Evolutionary conservation across 2,888 invertebrate species (phyloP).

Genomic region (Orthonevra nobilis): DNA sequence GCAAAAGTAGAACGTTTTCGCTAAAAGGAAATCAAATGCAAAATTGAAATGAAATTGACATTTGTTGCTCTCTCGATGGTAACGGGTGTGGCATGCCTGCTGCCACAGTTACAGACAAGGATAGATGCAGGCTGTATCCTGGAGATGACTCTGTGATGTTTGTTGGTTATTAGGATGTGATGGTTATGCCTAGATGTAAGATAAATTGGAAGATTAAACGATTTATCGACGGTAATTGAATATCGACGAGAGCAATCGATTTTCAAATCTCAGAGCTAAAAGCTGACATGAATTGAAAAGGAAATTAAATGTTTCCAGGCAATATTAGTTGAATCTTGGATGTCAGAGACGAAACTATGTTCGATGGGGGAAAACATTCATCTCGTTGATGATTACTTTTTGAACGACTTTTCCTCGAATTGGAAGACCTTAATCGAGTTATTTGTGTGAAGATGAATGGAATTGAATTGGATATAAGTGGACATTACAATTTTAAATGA

Average conservation of each 20-base stretch:
- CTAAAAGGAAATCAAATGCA: slow-evolving; percentile 43
- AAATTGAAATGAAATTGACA: slow-evolving; percentile 61
- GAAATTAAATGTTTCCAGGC: slow-evolving; percentile 49
- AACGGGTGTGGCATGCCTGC: not conserved
- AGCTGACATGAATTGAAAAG: slow-evolving; percentile 24
- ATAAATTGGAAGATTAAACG: slow-evolving; percentile 66
- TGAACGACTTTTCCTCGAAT: slow-evolving; percentile 17
- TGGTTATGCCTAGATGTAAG: slow-evolving; percentile 63
- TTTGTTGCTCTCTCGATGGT: slow-evolving; percentile 14
- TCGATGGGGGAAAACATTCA: not conserved
- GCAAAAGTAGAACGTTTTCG: slow-evolving; percentile 19
- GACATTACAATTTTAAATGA: too few relatives aligned
- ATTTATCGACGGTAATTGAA: slow-evolving; percentile 66
- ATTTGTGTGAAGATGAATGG: not conserved
- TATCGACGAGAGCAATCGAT: slow-evolving; percentile 63
- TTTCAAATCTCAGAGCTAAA: slow-evolving; percentile 15
- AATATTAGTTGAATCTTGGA: not conserved
- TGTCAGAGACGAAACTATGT: not conserved
- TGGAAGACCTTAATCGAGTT: slow-evolving; percentile 13
- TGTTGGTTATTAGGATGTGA: slow-evolving; percentile 61
- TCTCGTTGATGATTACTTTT: too few relatives aligned
- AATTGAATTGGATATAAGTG: too few relatives aligned
- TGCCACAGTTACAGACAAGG: not conserved
- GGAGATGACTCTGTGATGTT: slow-evolving; percentile 40
- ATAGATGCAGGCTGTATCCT: slow-evolving; percentile 36